Percentiles rank a stretch among this genome's conserved stretches.
phyloP scores from a whole-genome alignment of 1,140 invertebrate species.

The Drosophila obscura region DNA sequence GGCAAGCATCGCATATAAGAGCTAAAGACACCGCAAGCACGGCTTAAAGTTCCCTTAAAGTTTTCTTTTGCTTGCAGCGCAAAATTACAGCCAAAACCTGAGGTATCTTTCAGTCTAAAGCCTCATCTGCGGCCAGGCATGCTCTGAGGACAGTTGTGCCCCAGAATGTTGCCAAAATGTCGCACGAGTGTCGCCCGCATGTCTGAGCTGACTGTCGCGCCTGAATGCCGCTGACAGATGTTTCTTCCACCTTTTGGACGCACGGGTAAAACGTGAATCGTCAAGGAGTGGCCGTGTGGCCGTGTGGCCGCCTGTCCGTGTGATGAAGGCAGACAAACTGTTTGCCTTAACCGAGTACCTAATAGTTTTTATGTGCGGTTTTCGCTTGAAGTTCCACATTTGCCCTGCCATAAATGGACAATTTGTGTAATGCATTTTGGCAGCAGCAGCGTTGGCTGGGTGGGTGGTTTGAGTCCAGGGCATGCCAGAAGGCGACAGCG shows the following conservation, averaged over 20 bases:
- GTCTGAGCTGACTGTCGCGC: conserved; percentile 44
- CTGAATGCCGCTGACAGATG: conserved; percentile 49
- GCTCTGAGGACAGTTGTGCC: conserved; percentile 7
- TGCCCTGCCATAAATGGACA: conserved; percentile 48
- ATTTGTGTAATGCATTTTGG: conserved; percentile 62
- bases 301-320: background rate
- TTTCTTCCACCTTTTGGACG: conserved; percentile 37
- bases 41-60: too few relatives aligned
- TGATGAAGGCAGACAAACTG: conserved; percentile 11
- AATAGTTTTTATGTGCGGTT: conserved; percentile 57
- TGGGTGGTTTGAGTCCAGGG: background rate
- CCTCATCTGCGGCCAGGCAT: background rate
- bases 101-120: conserved; percentile 9
- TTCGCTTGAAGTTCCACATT: conserved; percentile 23
- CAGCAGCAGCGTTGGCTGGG: background rate
- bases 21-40: too few relatives aligned
- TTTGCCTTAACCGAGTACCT: conserved; percentile 18
- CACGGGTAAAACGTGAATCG: background rate
- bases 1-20: too few relatives aligned
- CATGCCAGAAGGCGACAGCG: conserved; percentile 7
- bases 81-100: background rate
- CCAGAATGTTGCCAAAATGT: conserved; percentile 52
- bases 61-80: background rate
- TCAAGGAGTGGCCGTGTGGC: background rate
- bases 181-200: conserved; percentile 43